Base-by-base conservation (phyloP, 2,113 vertebrate genomes). In the Pseudolaguvia tuberculata region DNA sequence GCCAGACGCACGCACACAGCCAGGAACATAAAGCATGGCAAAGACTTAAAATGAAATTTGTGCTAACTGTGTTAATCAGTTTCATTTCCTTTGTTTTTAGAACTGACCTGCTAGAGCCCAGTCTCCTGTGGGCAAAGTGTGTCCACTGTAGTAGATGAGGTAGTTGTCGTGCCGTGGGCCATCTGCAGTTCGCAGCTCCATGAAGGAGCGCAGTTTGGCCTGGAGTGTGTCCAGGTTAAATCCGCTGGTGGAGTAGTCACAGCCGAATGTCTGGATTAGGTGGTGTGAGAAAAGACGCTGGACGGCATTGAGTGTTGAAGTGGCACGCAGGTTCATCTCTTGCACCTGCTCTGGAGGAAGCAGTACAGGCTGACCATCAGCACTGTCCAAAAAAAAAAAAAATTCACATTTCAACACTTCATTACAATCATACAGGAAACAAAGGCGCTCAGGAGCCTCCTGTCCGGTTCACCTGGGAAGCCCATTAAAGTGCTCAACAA, bases 271-370 rank as follows among this genome's bases (percentile, higher is more conserved):
- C 84, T 98, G 94, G 82, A 99, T 92, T 93, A 99, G 94, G 85
- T 99, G 96, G 88, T 95, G 94, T 0, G 95, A 93, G 91, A 99
- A 99, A 84, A 99, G 96, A 56, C 94, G 92, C 87, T 99, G 97
- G 79, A 99, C 89, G 50, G 90, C 90, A 77, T 94, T 98, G 55
- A 99, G 91, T 90, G 95, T 98, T 27, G 90, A 91, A 0, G 95
- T 99, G 27, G 96, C 94, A 63, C 95, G 93, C 80, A 95, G 84
- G 84, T 97, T 98, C 83, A 97, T 82, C 85, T 94, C 92, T 53
- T 95, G 93, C 0, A 93, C 93, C 1, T 95, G 94, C 77, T 97
- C 95, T 6, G 95, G 94, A 42, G 95, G 93, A 66, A 98, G 90
- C 66, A 96, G 88, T 18, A 89, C 88, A 68, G 95, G 95, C 71